These are phyloP conservation scores for Xenops minutus DNA, from an alignment of 2,797 vertebrate species.

Conservation along the genomic window DNA sequence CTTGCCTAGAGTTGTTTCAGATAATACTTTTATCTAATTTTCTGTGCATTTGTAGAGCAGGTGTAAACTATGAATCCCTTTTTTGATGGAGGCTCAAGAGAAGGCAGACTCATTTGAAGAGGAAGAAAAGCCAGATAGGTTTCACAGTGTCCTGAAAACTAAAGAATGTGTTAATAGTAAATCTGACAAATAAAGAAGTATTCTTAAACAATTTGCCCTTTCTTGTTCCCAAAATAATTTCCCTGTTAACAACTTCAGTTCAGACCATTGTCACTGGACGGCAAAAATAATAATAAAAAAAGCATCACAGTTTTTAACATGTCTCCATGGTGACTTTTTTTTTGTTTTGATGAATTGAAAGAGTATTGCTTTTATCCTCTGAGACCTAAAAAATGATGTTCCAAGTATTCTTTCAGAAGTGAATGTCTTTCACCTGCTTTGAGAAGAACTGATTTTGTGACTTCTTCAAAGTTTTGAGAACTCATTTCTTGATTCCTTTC, in stretches of 20 bases:
- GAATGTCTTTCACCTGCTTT: background rate
- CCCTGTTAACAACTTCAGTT: background rate
- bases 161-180: background rate
- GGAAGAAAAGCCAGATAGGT: background rate
- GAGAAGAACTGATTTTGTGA: background rate
- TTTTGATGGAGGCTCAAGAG: background rate
- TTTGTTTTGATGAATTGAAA: background rate
- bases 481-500: background rate
- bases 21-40: background rate
- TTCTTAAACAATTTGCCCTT: background rate
- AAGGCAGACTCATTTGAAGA: background rate
- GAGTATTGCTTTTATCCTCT: background rate
- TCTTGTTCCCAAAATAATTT: background rate
- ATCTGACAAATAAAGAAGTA: background rate
- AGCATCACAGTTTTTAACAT: background rate
- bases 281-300: background rate
- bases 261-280: background rate
- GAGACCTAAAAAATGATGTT: background rate
- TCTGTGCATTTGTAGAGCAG: accelerated
- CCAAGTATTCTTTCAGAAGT: background rate
- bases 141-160: background rate
- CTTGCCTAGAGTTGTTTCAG: background rate
- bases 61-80: background rate
- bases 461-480: background rate
- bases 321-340: background rate